Evolutionary conservation across 2,113 vertebrate genomes (phyloP).

Genomic region (Leptocoma aspasia): DNA sequence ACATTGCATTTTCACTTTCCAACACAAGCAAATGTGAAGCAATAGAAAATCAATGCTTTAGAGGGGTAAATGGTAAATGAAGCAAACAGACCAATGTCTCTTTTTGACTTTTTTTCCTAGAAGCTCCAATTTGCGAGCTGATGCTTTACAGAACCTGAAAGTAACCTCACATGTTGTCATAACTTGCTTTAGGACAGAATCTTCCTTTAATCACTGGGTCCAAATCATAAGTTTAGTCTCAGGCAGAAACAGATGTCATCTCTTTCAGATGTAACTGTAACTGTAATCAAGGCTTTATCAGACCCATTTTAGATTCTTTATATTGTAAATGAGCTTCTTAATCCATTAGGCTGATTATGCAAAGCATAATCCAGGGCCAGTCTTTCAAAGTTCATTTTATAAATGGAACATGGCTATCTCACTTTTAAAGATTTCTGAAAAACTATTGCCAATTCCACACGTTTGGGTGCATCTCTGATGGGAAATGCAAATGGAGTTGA

Average conservation of each 20-base stretch:
- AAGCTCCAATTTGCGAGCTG: not conserved
- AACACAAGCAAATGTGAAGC: not conserved
- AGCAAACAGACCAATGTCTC: not conserved
- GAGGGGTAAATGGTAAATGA: not conserved
- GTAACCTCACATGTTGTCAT: not conserved
- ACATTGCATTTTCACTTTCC: not conserved
- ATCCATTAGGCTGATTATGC: slow-evolving; percentile 51
- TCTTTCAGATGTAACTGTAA: not conserved
- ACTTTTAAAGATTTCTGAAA: slow-evolving; percentile 47
- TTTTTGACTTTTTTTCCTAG: not conserved
- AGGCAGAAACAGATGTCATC: slow-evolving; percentile 10
- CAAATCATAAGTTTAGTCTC: not conserved
- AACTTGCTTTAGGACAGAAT: not conserved
- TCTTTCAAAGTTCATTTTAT: slow-evolving; percentile 34
- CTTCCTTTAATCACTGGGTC: not conserved
- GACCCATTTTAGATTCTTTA: not conserved
- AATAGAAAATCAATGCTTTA: slow-evolving; percentile 7
- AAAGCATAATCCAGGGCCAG: slow-evolving; percentile 17
- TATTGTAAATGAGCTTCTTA: slow-evolving; percentile 46
- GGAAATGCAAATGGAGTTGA: slow-evolving; percentile 49
- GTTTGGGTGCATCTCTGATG: slow-evolving; percentile 18
- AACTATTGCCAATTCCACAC: not conserved
- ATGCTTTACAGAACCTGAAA: not conserved
- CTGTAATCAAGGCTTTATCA: slow-evolving; percentile 41
- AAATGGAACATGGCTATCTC: slow-evolving; percentile 2